Base-by-base conservation (phyloP, 2,888 invertebrate species). In the Agelastica alni region DNA sequence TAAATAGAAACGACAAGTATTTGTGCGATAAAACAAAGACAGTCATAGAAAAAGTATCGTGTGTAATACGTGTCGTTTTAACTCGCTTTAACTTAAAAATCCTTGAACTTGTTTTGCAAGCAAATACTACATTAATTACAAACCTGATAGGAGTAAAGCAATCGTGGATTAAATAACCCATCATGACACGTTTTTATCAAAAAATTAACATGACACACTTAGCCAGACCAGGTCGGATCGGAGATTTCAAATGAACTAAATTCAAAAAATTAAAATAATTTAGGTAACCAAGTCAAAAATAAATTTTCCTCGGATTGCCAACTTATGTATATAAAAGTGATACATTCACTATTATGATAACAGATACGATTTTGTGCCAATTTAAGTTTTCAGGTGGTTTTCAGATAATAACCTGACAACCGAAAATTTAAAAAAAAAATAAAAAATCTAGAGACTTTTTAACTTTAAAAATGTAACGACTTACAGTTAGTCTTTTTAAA, bases 91-190 rank as follows among this genome's bases (percentile, higher is more conserved):
- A n/a, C n/a, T n/a, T n/a, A n/a, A n/a, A n/a, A n/a, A n/a, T n/a
- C n/a, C n/a, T n/a, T n/a, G n/a, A n/a, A n/a, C n/a, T n/a, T n/a
- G n/a, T n/a, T n/a, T n/a, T n/a, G n/a, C n/a, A n/a, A n/a, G n/a
- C n/a, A n/a, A n/a, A n/a, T n/a, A n/a, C n/a, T n/a, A n/a, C n/a
- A n/a, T n/a, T n/a, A n/a, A n/a, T n/a, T n/a, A n/a, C n/a, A n/a
- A n/a, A n/a, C 68, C 68, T 64, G 47, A n/a, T 13, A 3, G 49
- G 49, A 4, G 58, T 56, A 56, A 65, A 60, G 43, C 57, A 56
- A n/a, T 53, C 47, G 14, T 52, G 59, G 13, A 58, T 41, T 36
- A 68, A 57, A 45, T 66, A 67, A 39, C 67, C 65, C 68, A 68
- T 68, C 9, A 10, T n/a, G 10, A 14, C 14, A 14, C 12, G 4